A percentile compares a stretch with the other conserved stretches of the same genome.
Conservation (phyloP, 2,113 vertebrate species). For the Bubo blakistoni region DNA sequence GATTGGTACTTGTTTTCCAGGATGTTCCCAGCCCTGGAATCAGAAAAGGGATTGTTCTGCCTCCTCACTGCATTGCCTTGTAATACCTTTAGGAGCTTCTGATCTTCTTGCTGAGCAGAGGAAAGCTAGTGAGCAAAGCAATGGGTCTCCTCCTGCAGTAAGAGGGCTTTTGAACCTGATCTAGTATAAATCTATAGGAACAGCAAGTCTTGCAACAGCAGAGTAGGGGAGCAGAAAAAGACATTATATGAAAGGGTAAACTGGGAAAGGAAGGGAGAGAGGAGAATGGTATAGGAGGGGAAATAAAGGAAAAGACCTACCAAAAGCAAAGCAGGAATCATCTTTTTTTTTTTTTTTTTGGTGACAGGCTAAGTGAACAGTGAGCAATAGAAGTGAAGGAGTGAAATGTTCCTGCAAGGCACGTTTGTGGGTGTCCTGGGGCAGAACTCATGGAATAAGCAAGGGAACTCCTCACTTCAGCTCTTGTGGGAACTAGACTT, state of each 20-base stretch:
- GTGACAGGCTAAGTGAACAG: background rate
- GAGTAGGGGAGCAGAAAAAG: background rate
- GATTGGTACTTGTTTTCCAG: background rate
- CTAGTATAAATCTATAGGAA: background rate
- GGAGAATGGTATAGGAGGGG: background rate
- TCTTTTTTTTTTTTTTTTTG: too few species aligned
- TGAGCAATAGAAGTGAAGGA: background rate
- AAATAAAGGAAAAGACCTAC: background rate
- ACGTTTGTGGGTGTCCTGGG: background rate
- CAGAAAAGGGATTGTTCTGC: background rate
- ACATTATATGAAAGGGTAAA: background rate
- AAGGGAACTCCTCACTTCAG: background rate
- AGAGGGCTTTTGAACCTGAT: background rate
- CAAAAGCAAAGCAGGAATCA: background rate
- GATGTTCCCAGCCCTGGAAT: background rate
- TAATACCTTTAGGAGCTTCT: background rate
- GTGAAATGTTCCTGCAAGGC: background rate
- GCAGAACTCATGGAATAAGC: background rate
- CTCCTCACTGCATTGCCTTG: background rate
- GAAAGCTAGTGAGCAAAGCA: background rate
- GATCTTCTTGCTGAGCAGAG: background rate
- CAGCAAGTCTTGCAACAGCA: background rate
- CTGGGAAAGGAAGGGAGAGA: background rate
- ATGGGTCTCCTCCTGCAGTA: background rate
- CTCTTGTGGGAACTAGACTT: background rate